These are phyloP conservation scores for Zaprionus obscuricornis DNA, from an alignment of 2,888 invertebrate species.

Conservation along the genomic window DNA sequence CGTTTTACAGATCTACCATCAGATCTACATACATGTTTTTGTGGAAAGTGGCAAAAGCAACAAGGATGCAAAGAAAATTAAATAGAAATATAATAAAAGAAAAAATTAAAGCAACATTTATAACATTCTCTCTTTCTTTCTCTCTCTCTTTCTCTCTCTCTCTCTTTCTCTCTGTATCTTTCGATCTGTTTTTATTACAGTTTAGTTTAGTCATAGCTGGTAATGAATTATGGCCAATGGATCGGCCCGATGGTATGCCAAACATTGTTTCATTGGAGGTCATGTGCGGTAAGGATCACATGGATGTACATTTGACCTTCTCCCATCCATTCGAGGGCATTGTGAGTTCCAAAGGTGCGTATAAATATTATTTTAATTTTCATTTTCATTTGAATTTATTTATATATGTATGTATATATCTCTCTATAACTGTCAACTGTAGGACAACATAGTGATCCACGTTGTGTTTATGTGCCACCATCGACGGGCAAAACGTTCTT, in stretches of 20 bases:
- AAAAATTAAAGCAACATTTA: too few species aligned
- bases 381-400: background rate
- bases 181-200: conserved; percentile 67
- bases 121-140: too few species aligned
- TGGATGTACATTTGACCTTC: conserved; percentile 96
- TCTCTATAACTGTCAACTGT: background rate
- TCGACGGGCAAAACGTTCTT: conserved; percentile 94
- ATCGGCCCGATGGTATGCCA: conserved; percentile 94
- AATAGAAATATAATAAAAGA: too few species aligned
- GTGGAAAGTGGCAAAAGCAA: too few species aligned
- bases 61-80: too few species aligned
- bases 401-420: background rate
- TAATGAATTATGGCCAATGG: conserved; percentile 94
- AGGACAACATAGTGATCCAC: conserved; percentile 93
- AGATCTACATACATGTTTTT: too few species aligned
- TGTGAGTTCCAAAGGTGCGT: conserved; percentile 92
- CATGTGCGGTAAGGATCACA: conserved; percentile 97
- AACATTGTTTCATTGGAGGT: conserved; percentile 95
- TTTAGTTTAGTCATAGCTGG: conserved; percentile 85
- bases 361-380: background rate
- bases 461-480: conserved; percentile 95
- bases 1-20: conserved; percentile 41
- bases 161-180: conserved; percentile 27
- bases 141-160: conserved; percentile 10
- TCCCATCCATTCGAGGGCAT: conserved; percentile 96